A percentile compares a stretch with the other conserved stretches of the same genome.
Conservation (phyloP, 64 coral and sea anemone species). For the Dendronephthya gigantea region DNA sequence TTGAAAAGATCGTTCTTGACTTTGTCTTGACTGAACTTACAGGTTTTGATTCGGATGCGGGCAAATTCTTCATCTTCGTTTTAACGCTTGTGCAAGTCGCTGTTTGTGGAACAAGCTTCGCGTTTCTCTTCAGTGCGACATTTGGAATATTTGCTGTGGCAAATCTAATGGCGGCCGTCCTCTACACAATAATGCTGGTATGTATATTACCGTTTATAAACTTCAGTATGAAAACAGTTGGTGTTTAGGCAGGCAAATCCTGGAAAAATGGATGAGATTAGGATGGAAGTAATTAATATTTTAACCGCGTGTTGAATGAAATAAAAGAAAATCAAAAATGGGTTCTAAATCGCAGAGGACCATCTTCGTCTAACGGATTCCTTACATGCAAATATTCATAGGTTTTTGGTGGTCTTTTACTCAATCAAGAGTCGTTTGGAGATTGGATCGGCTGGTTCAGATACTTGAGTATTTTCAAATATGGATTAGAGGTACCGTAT, state of each 20-base stretch:
- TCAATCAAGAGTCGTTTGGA: conserved; percentile 61
- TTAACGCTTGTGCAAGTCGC: conserved; percentile 55
- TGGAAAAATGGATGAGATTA: no score
- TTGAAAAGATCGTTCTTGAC: no score
- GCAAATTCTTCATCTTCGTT: conserved; percentile 61
- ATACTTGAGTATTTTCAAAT: conserved; percentile 86
- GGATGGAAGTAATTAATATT: no score
- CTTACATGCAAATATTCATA: neutral
- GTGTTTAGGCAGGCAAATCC: no score
- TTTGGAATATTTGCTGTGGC: conserved; percentile 69
- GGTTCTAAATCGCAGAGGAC: no score
- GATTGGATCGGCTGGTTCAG: conserved; percentile 83
- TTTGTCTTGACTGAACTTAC: no score
- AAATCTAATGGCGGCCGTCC: conserved; percentile 64
- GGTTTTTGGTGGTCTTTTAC: conserved; percentile 79
- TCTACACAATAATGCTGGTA: conserved; percentile 91
- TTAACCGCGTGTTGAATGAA: neutral
- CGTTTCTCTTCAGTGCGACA: conserved; percentile 77
- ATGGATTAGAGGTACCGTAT: conserved; percentile 69
- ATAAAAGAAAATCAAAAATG: no score
- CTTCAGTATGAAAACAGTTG: no score
- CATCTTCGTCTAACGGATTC: no score
- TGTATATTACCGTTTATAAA: no score
- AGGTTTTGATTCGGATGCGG: conserved; percentile 51
- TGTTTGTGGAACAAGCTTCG: conserved; percentile 51